Evolutionary conservation across 2,113 vertebrate species (phyloP).

Genomic region (Kobus ellipsiprymnus): DNA sequence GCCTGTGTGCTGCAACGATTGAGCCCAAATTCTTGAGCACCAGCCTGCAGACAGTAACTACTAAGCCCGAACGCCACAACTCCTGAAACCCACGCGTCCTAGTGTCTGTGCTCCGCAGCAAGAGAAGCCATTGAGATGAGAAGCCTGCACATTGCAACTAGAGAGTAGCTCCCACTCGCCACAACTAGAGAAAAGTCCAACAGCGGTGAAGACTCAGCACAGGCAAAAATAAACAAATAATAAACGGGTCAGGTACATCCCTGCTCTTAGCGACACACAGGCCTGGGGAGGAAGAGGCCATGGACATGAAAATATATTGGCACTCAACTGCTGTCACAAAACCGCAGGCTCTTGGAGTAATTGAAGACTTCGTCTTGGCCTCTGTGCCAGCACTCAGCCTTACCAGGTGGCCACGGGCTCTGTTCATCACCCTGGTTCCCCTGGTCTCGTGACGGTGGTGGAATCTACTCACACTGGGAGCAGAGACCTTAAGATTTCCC

Average conservation of each 20-base stretch:
- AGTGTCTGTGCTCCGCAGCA: rapidly evolving
- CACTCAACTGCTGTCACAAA: not conserved
- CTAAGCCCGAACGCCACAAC: not conserved
- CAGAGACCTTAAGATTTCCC: not conserved
- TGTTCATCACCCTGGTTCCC: not conserved
- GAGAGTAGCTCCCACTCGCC: not conserved
- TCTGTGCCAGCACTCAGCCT: not conserved
- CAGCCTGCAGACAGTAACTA: not conserved
- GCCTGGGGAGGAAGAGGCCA: not conserved
- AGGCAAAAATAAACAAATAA: not conserved
- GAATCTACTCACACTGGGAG: not conserved
- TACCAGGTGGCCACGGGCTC: not conserved
- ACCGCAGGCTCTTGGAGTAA: not conserved
- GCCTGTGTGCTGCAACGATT: not conserved
- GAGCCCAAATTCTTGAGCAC: not conserved
- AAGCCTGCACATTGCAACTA: not conserved
- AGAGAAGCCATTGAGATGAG: not conserved
- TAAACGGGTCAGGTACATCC: not conserved
- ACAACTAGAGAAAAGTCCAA: not conserved
- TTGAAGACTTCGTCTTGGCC: not conserved
- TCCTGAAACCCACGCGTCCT: rapidly evolving
- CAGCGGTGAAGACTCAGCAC: not conserved
- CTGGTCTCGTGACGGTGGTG: not conserved
- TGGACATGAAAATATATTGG: rapidly evolving
- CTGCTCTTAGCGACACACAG: not conserved